phyloP scores from a whole-genome alignment of 2,113 vertebrate species.

The Larimichthys polyactis region DNA sequence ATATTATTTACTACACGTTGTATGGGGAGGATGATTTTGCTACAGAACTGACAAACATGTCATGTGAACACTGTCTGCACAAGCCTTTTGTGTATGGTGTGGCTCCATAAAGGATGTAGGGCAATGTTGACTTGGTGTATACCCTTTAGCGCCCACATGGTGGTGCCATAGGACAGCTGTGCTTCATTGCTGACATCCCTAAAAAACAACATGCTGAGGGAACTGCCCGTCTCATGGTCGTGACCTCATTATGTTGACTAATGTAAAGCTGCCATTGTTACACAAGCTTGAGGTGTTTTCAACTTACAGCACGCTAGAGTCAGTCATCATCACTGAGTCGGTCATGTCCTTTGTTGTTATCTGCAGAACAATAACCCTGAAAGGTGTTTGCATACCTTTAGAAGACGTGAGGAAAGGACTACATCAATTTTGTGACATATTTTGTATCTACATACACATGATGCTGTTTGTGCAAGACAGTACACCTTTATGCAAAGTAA shows the following conservation, averaged over 20 bases:
- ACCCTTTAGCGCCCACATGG: slow-evolving; percentile 46
- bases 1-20: too few species aligned
- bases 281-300: background rate
- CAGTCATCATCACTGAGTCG: background rate
- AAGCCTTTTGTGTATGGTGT: background rate
- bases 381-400: too few species aligned
- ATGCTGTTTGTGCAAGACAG: too few species aligned
- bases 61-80: background rate
- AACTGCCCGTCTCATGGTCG: background rate
- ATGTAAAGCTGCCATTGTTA: background rate
- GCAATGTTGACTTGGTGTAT: background rate
- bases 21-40: background rate
- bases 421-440: background rate
- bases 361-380: background rate
- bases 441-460: too few species aligned
- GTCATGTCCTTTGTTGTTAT: background rate
- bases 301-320: background rate
- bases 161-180: slow-evolving; percentile 39
- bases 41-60: background rate
- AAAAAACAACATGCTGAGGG: background rate
- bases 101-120: background rate
- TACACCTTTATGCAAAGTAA: background rate
- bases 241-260: background rate
- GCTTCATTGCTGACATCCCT: background rate
- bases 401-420: too few species aligned